These are phyloP conservation scores for Zaprionus nigranus DNA, from an alignment of 1,140 invertebrate genomes.

Conservation along the genomic window DNA sequence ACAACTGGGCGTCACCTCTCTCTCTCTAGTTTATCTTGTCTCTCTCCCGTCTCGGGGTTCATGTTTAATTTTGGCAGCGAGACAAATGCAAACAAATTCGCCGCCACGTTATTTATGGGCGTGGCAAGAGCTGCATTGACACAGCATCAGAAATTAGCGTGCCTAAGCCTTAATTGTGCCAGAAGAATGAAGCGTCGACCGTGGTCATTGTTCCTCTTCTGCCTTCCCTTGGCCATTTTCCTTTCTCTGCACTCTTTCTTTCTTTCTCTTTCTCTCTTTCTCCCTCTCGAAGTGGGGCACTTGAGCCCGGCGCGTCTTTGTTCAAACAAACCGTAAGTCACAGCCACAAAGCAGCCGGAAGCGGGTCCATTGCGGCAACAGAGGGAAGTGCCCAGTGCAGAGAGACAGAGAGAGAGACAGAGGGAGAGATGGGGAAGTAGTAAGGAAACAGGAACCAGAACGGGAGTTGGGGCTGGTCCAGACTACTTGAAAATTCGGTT, in stretches of 20 bases:
- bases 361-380: slow-evolving; percentile 11
- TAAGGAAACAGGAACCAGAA: background rate
- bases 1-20: slow-evolving; percentile 28
- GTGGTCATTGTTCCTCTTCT: background rate
- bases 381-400: background rate
- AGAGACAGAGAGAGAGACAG: no score
- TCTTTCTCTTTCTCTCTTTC: background rate
- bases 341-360: slow-evolving; percentile 49
- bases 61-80: slow-evolving; percentile 59
- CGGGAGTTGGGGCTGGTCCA: background rate
- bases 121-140: slow-evolving; percentile 50
- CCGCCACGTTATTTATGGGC: slow-evolving; percentile 52
- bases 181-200: background rate
- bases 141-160: slow-evolving; percentile 71
- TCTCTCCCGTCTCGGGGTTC: slow-evolving; percentile 8
- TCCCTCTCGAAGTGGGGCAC: slow-evolving; percentile 38
- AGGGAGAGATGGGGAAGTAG: background rate
- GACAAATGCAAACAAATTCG: slow-evolving; percentile 54
- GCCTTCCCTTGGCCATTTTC: background rate
- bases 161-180: slow-evolving; percentile 61
- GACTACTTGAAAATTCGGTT: slow-evolving; percentile 57
- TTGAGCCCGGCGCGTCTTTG: slow-evolving; percentile 35
- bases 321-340: slow-evolving; percentile 71
- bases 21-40: no score
- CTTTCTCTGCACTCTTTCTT: background rate